Percentiles rank a stretch among this genome's conserved stretches.
Conservation (phyloP, 2,113 vertebrate species). For the Ovis canadensis region DNA sequence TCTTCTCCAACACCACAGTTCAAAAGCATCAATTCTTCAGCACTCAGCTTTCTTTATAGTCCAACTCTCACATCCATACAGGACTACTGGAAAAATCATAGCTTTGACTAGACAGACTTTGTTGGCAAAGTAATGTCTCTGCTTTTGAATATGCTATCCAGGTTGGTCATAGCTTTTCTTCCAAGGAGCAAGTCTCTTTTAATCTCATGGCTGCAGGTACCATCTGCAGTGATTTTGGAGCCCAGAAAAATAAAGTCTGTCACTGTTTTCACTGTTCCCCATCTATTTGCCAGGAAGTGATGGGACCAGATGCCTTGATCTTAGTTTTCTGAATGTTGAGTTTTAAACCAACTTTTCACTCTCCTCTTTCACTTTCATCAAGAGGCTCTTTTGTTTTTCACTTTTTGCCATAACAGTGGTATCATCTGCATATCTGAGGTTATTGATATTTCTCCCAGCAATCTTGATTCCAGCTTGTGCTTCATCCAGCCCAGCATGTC, state of each 20-base stretch:
- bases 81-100: background rate
- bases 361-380: background rate
- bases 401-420: background rate
- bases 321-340: background rate
- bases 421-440: background rate
- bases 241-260: fast-evolving
- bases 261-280: background rate
- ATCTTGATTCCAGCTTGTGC: background rate
- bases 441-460: background rate
- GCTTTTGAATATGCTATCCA: background rate
- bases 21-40: background rate
- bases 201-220: background rate
- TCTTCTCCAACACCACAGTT: background rate
- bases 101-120: background rate
- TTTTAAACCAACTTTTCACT: background rate
- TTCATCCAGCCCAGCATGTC: background rate
- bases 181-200: background rate
- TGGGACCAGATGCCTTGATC: background rate
- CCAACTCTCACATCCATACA: background rate
- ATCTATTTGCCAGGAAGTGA: background rate
- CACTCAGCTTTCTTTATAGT: background rate
- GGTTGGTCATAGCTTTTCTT: background rate
- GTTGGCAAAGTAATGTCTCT: background rate
- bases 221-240: background rate
- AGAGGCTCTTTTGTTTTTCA: background rate